phyloP scores from a whole-genome alignment of 2,888 invertebrate genomes.

The Drosophila pseudotakahashii region DNA sequence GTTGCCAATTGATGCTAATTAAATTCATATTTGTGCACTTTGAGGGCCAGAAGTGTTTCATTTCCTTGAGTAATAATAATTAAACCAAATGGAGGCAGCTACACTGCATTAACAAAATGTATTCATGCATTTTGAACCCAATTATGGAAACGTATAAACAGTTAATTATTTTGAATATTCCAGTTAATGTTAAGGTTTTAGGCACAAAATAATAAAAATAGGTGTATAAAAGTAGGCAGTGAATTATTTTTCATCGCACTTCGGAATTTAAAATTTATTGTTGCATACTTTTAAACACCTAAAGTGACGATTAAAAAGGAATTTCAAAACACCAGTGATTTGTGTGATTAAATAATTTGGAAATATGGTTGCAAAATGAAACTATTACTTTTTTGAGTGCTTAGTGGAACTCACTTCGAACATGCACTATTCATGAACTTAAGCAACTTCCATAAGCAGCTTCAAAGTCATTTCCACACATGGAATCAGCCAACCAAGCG shows the following conservation, averaged over 20 bases:
- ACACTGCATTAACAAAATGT: conserved; percentile 7
- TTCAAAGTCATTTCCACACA: conserved; percentile 33
- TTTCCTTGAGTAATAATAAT: conserved; percentile 26
- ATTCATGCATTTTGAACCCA: neutral
- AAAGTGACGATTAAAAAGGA: no score
- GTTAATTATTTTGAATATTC: no score
- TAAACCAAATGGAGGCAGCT: conserved; percentile 19
- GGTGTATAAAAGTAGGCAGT: no score
- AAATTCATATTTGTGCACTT: conserved; percentile 75
- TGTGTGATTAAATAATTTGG: no score
- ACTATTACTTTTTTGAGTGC: neutral
- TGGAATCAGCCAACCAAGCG: conserved; percentile 14
- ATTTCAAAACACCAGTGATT: no score
- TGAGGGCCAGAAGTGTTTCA: conserved; percentile 12
- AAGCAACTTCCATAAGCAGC: conserved; percentile 17
- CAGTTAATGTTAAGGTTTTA: no score
- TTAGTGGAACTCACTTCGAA: neutral
- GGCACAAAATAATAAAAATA: no score
- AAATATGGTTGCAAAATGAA: no score
- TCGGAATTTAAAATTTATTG: no score
- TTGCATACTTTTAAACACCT: no score
- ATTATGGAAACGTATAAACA: no score
- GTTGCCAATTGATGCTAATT: conserved; percentile 79
- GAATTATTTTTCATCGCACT: no score
- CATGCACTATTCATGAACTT: conserved; percentile 7